These are phyloP conservation scores for Apamea crenata DNA, from an alignment of 2,888 invertebrate genomes.

Conservation along the genomic window DNA sequence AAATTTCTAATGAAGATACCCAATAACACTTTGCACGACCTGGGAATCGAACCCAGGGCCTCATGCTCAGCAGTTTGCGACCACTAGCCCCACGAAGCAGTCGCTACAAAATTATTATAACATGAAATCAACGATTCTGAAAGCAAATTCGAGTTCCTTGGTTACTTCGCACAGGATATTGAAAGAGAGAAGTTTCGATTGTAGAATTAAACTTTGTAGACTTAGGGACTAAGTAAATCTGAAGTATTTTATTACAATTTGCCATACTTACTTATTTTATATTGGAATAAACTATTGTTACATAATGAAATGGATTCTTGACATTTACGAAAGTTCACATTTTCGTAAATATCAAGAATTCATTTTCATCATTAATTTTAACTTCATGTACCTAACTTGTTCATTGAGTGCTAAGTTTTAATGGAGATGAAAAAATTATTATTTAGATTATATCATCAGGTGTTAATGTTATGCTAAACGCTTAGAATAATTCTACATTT, in stretches of 20 bases:
- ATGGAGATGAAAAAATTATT: conserved; percentile 1
- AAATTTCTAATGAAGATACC: not conserved
- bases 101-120: too few species aligned
- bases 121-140: conserved; percentile 20
- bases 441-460: not conserved
- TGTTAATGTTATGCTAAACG: not conserved
- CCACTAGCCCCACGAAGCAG: not conserved
- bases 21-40: not conserved
- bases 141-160: conserved; percentile 40
- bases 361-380: not conserved
- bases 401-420: not conserved
- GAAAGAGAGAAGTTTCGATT: conserved; percentile 53
- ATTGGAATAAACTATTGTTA: conserved; percentile 35
- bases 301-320: too few species aligned
- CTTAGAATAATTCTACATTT: conserved; percentile 9
- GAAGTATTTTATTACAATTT: conserved; percentile 35
- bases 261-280: conserved; percentile 19
- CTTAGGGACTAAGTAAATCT: conserved; percentile 22
- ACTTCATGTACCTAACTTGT: not conserved
- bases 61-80: not conserved
- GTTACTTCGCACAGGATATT: conserved; percentile 46
- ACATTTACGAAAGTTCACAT: not conserved
- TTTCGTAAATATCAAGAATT: conserved; percentile 1
- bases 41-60: not conserved
- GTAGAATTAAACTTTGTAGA: conserved; percentile 55